Evolutionary conservation across 2,113 vertebrate species (phyloP), one percentile per base, ranked within the genome.

Genomic region (Grantiella picta): DNA sequence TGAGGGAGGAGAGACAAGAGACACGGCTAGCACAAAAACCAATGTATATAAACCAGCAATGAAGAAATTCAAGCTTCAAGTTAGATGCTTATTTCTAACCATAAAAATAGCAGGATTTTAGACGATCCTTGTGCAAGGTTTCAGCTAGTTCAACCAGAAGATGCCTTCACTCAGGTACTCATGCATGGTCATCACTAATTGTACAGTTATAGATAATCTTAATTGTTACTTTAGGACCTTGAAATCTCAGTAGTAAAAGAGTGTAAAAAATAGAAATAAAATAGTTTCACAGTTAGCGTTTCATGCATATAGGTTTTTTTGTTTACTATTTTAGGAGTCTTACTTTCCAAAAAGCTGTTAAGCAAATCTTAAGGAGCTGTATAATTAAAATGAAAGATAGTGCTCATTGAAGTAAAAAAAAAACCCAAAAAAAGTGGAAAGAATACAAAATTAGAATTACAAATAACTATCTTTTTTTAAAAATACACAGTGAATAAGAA

Each of bases 311-410:
- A 52, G 10, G 2, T 0, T 0, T 57, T 86, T 86, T 72, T 80
- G 6, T 77, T 73, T 45, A 28, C 33, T 83, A 29, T 88, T 93
- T 95, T 61, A 72, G 44, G 40, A 86, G 20, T 69, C 1, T 52
- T 90, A 18, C 47, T 85, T 86, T 84, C 42, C 31, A 77, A 84
- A 91, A 87, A 85, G 29, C 78, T 53, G 24, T 54, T 84, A 84
- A 63, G 28, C 9, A 45, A 27, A 88, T 33, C 47, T 86, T 82
- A 63, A 28, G 28, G 22, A 88, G 24, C 40, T 73, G 28, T 40
- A 61, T 12, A 12, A 14, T 47, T 81, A 86, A 82, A 36, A 87
- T 7, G 3, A 90, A 91, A 82, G 19, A 68, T 0, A 40, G 15
- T 12, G 9, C 14, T 59, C 19, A 78, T 0, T 63, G 57, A 84